These are phyloP conservation scores for Dasysyrphus tricinctus DNA, from an alignment of 2,888 invertebrate species.

Conservation along the genomic window DNA sequence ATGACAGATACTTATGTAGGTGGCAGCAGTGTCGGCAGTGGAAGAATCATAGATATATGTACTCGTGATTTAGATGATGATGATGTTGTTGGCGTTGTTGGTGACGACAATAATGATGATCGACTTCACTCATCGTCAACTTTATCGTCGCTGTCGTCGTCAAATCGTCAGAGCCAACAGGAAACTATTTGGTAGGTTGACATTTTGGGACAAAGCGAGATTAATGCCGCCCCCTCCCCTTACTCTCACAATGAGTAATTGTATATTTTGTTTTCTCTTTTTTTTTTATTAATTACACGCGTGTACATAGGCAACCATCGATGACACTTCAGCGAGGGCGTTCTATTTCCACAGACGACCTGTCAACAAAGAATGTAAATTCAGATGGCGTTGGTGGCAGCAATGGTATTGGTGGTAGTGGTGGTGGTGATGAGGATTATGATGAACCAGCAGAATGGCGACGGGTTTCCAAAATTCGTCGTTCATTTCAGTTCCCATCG, in stretches of 20 bases:
- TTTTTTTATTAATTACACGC: conserved; percentile 29
- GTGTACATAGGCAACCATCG: conserved; percentile 77
- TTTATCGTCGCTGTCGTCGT: conserved; percentile 17
- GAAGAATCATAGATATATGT: conserved; percentile 79
- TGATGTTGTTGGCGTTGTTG: conserved; percentile 80
- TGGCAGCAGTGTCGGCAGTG: conserved; percentile 61
- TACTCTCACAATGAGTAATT: neutral
- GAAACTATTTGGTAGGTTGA: conserved; percentile 66
- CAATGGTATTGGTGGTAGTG: conserved; percentile 79
- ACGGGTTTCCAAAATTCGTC: conserved; percentile 86
- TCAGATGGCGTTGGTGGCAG: conserved; percentile 73
- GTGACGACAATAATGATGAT: conserved; percentile 68
- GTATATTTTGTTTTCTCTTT: conserved; percentile 34
- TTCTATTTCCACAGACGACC: conserved; percentile 85
- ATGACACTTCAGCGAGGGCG: conserved; percentile 81
- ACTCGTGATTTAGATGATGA: conserved; percentile 79
- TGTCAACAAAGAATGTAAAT: conserved; percentile 80
- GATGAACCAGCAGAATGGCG: conserved; percentile 87
- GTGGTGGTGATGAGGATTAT: conserved; percentile 78
- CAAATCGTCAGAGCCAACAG: conserved; percentile 73
- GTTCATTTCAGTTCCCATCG: conserved; percentile 88
- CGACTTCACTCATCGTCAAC: conserved; percentile 77
- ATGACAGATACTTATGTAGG: conserved; percentile 77
- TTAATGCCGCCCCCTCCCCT: neutral
- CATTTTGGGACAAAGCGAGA: conserved; percentile 13